Evolutionary conservation across 2,888 invertebrate species (phyloP), one percentile per base, ranked within the genome.

Genomic region (Ochropacha duplaris): DNA sequence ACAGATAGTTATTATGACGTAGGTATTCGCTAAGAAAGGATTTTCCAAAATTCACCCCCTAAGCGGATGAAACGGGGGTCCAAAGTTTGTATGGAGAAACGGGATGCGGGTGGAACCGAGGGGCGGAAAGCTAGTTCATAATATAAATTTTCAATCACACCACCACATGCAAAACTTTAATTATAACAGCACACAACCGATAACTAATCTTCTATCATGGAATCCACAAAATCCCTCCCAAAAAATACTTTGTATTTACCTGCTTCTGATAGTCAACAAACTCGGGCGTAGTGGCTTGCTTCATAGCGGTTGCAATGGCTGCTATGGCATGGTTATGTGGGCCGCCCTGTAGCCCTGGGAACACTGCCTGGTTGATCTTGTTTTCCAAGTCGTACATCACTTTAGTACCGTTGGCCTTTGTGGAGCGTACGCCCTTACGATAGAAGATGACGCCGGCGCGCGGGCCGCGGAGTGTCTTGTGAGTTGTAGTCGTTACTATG

Each of bases 271-370:
- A 99, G 2, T 93, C 90, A 54, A 94, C 94, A 81, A 98, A 99
- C 80, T 97, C 97, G 0, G 96, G 94, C 0, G 96, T 94, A 62
- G 94, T 94, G 0, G 97, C 97, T 88, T 98, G 98, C 74, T 96
- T 96, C 95, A 99, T 96, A n/a, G 98, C 95, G 0, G 98, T 98
- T 16, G 99, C 99, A 66, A 99, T 96, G 64, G 95, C 99, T 5
- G 98, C 98, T 68, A 99, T 99, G n/a, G 98, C 96, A 84, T 99
- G 96, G 81, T 99, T 98, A 83, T 99, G 99, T 0, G 99, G 99
- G 0, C 99, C 99, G 49, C 99, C 99, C 90, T 99, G 99, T 52
- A 99, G 94, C 0, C 98, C 97, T 0, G 98, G 98, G 88, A 98
- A 98, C 59, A 98, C 98, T 2, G 97, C 96, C 70, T 94, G 94